Base-by-base conservation (phyloP, 2,113 vertebrate genomes). In the Cheirogaleus medius region DNA sequence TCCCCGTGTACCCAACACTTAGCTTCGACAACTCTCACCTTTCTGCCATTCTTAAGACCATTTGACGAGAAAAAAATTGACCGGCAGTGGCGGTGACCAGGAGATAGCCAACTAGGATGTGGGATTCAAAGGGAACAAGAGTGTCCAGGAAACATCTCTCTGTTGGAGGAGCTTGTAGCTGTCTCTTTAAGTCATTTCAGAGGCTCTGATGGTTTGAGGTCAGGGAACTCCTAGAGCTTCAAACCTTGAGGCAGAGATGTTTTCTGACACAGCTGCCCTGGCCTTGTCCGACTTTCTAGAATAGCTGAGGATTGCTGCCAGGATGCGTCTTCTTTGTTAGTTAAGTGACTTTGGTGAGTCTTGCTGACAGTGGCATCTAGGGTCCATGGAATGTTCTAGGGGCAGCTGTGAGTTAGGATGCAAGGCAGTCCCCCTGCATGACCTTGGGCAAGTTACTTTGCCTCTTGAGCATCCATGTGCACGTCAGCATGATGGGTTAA, bases 241-340 rank as follows among this genome's bases (percentile, higher is more conserved):
- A 83, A 66, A 60, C 60, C 80, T 44, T 1, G 0, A 92, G 85
- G 89, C 73, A 83, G 60, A 87, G 66, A 87, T 58, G 17, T 71
- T 86, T 95, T 85, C 85, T 66, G 88, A 94, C 94, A 54, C 52
- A 63, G 37, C 89, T 83, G 78, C 74, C 64, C 91, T 64, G 74
- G 91, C 88, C 52, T 68, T 32, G 34, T 49, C 91, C 52, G 52
- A 49, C 88, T 92, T 92, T 81, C 80, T 44, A 27, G 80, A 66
- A 78, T 29, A 82, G 85, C 68, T 4, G 73, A 71, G 37, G 44
- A 92, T 73, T 92, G 47, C 84, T 90, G 88, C 60, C 92, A 54
- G 74, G 34, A 10, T 37, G 60, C 86, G 27, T 78, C 68, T 92
- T 27, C 85, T 29, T 39, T 66, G 29, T 52, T 17, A 63, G 73